These are phyloP conservation scores for Arrhamphus sclerolepis DNA, from an alignment of 2,797 vertebrate genomes.

Conservation along the genomic window DNA sequence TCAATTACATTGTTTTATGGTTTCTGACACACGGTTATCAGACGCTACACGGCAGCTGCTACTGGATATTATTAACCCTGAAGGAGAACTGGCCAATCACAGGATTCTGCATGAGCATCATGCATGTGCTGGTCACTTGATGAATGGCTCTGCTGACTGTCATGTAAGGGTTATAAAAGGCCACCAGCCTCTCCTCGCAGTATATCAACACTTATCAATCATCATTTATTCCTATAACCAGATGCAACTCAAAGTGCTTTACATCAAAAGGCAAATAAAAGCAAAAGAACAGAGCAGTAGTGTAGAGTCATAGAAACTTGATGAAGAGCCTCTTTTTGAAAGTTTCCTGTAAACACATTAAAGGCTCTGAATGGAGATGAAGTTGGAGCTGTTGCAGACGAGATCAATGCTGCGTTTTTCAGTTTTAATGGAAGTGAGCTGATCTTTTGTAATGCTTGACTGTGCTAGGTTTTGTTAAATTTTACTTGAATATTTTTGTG, in stretches of 20 bases:
- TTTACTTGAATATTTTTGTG: no score
- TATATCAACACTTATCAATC: no score
- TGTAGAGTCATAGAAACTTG: not conserved
- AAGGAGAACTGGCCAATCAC: not conserved
- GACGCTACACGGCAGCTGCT: conserved; percentile 16
- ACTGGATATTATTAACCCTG: not conserved
- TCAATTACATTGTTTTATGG: conserved; percentile 40
- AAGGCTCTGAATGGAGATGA: no score
- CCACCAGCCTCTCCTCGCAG: not conserved
- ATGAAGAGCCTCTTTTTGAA: not conserved
- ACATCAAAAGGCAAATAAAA: no score
- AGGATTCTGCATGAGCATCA: not conserved
- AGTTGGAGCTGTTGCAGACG: no score
- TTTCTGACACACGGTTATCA: conserved; percentile 32
- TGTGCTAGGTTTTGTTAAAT: no score
- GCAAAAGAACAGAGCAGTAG: no score
- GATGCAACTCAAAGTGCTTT: no score
- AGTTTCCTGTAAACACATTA: not conserved
- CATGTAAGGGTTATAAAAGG: not conserved
- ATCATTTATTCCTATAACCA: no score
- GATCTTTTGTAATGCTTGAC: no score
- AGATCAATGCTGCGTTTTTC: no score
- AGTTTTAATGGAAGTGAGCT: no score
- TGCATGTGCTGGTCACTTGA: conserved; percentile 6
- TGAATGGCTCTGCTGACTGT: not conserved